phyloP scores from a whole-genome alignment of 2,888 invertebrate genomes.

The Hypsopygia costalis region DNA sequence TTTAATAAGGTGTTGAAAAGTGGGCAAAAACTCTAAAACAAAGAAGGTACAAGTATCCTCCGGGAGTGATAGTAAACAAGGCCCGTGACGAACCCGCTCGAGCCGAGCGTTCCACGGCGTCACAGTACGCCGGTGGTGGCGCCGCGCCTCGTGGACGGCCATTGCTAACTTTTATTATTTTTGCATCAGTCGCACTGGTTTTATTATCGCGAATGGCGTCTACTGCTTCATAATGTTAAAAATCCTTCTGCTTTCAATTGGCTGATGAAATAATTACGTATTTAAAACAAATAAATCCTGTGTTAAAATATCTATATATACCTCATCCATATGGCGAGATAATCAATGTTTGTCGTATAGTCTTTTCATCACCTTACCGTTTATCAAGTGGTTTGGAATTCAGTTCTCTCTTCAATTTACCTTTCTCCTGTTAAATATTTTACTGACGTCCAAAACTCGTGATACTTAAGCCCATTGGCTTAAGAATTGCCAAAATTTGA shows the following conservation, averaged over 20 bases:
- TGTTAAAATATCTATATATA: too few relatives aligned
- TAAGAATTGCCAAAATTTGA: too few relatives aligned
- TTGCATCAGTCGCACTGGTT: conserved; percentile 58
- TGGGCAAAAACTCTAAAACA: conserved; percentile 39
- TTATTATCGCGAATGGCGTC: conserved; percentile 55
- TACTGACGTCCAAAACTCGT: too few relatives aligned
- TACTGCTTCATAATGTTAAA: conserved; percentile 37
- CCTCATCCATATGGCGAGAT: too few relatives aligned
- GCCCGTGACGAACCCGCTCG: conserved; percentile 39
- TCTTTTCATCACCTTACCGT: too few relatives aligned
- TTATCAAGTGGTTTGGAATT: too few relatives aligned
- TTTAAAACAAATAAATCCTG: too few relatives aligned
- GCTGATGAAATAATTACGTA: too few relatives aligned
- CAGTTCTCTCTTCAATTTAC: too few relatives aligned
- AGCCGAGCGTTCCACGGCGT: conserved; percentile 24
- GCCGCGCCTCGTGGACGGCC: conserved; percentile 55
- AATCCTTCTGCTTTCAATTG: conserved; percentile 20
- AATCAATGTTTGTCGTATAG: too few relatives aligned
- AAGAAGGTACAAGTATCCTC: conserved; percentile 44
- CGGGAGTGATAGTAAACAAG: conserved; percentile 56
- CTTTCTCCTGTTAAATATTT: too few relatives aligned
- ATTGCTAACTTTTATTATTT: conserved; percentile 69
- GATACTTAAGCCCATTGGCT: too few relatives aligned
- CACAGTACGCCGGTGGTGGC: conserved; percentile 13
- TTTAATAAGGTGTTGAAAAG: conserved; percentile 42